Evolutionary conservation across 2,113 vertebrate species (phyloP).

Genomic region (Chlorocebus sabaeus): DNA sequence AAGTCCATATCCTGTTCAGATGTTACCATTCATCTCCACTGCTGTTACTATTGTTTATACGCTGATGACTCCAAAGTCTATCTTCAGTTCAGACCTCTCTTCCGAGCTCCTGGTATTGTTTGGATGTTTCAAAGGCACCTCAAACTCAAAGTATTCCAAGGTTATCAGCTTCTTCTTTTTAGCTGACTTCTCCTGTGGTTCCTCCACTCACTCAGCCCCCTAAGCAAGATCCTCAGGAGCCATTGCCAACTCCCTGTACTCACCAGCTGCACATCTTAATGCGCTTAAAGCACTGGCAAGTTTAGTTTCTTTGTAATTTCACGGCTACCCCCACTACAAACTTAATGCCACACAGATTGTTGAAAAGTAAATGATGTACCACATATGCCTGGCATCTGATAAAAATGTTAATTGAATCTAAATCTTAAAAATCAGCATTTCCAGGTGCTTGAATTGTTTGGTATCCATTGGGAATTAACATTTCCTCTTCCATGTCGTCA

Average conservation of each 20-base stretch:
- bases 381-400: background rate
- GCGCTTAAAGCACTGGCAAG: background rate
- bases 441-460: background rate
- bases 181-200: background rate
- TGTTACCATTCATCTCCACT: background rate
- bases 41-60: background rate
- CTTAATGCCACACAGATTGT: background rate
- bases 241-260: background rate
- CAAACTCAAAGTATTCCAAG: background rate
- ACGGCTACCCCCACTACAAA: background rate
- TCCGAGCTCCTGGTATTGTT: background rate
- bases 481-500: background rate
- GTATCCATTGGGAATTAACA: background rate
- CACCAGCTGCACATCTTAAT: background rate
- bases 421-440: conserved; percentile 6
- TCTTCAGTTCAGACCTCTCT: background rate
- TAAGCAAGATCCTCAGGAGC: background rate
- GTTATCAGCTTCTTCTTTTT: background rate
- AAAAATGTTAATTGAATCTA: conserved; percentile 14
- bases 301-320: background rate
- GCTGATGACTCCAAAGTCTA: background rate
- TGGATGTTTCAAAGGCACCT: background rate
- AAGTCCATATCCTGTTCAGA: background rate
- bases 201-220: background rate
- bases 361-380: background rate